A percentile compares a stretch with the other conserved stretches of the same genome.
phyloP scores from a whole-genome alignment of 1,140 invertebrate genomes.

The Mamestra configurata region DNA sequence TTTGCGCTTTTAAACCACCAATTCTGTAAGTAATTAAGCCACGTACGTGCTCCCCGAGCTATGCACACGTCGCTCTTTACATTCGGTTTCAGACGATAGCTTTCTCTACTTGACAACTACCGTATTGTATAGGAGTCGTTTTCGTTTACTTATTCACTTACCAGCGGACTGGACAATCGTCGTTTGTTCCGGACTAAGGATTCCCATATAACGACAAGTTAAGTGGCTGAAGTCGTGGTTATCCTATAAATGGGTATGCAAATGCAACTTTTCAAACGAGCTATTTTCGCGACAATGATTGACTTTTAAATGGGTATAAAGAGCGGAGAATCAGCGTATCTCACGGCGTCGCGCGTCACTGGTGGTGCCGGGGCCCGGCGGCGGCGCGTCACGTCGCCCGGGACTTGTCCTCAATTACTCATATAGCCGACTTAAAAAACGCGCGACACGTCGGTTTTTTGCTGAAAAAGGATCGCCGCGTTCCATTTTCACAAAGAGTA shows the following conservation, averaged over 20 bases:
- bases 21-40: slow-evolving; percentile 52
- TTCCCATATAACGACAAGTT: slow-evolving; percentile 62
- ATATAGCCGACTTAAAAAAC: slow-evolving; percentile 63
- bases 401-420: slow-evolving; percentile 65
- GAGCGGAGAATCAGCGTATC: slow-evolving; percentile 61
- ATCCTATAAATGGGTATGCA: slow-evolving; percentile 64
- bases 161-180: slow-evolving; percentile 44
- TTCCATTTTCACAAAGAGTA: slow-evolving; percentile 66
- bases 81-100: slow-evolving; percentile 43
- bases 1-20: slow-evolving; percentile 69
- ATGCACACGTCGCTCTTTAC: background rate
- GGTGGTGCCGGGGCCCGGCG: slow-evolving; percentile 7
- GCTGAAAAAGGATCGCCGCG: slow-evolving; percentile 62
- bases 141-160: slow-evolving; percentile 51
- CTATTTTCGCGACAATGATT: slow-evolving; percentile 68
- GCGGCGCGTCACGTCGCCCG: slow-evolving; percentile 51
- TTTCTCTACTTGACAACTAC: slow-evolving; percentile 44
- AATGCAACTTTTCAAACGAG: slow-evolving; percentile 63
- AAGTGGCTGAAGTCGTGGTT: slow-evolving; percentile 62
- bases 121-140: slow-evolving; percentile 47
- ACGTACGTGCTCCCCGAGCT: slow-evolving; percentile 38
- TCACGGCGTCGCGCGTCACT: slow-evolving; percentile 29
- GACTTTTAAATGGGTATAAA: slow-evolving; percentile 73
- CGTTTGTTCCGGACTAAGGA: slow-evolving; percentile 53
- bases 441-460: slow-evolving; percentile 60